A percentile compares a stretch with the other conserved stretches of the same genome.
Evolutionary conservation across 2,113 vertebrate genomes (phyloP).

Genomic region (Maccullochella peelii): DNA sequence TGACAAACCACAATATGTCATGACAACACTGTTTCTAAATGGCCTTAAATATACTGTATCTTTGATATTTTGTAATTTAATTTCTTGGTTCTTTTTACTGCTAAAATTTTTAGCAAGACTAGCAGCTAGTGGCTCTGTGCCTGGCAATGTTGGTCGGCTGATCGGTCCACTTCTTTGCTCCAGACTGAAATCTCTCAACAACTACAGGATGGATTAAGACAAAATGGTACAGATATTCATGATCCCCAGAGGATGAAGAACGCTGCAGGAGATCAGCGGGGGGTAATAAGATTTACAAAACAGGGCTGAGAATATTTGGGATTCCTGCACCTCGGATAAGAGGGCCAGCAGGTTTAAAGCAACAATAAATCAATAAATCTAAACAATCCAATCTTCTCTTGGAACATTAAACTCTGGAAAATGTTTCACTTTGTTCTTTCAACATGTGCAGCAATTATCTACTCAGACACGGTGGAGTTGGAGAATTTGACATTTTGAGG

Average conservation of each 20-base stretch:
- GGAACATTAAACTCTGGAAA: background rate
- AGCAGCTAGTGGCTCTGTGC: too few relatives aligned
- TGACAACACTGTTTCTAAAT: too few relatives aligned
- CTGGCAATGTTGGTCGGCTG: too few relatives aligned
- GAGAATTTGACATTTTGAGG: constrained; percentile 8
- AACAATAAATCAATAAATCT: background rate
- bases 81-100: too few relatives aligned
- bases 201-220: too few relatives aligned
- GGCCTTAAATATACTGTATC: too few relatives aligned
- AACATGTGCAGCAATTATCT: background rate
- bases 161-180: too few relatives aligned
- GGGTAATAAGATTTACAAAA: constrained; percentile 41
- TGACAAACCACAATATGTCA: too few relatives aligned
- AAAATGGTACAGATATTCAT: too few relatives aligned
- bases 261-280: constrained; percentile 30
- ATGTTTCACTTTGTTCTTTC: background rate
- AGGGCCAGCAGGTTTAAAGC: constrained; percentile 26
- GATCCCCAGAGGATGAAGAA: background rate
- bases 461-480: background rate
- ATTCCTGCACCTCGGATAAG: constrained; percentile 40
- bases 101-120: too few relatives aligned
- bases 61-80: too few relatives aligned
- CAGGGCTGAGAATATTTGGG: constrained; percentile 39
- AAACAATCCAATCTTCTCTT: background rate
- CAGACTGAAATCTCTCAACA: too few relatives aligned